Percentiles rank a stretch among this genome's conserved stretches.
Conservation (phyloP, 2,113 vertebrate genomes). For the Cololabis saira region DNA sequence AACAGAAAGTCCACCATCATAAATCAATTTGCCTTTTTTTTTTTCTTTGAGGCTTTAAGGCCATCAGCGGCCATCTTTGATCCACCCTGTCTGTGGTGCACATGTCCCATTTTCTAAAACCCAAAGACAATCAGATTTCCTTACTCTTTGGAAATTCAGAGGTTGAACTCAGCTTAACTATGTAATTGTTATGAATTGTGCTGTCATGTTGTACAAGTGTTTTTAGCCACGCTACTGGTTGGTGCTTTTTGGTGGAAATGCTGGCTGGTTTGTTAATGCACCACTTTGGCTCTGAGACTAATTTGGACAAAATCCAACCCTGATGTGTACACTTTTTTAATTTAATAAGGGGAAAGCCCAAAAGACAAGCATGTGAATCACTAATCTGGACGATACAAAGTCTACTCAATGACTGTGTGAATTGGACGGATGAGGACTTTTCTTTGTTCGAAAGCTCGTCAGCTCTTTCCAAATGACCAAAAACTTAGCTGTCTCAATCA, state of each 20-base stretch:
- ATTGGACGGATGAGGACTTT: not conserved
- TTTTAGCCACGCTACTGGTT: not conserved
- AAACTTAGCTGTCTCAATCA: not conserved
- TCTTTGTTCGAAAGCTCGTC: not conserved
- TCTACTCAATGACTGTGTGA: not conserved
- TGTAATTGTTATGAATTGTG: constrained; percentile 3
- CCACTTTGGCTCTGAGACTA: not conserved
- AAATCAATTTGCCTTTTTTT: constrained; percentile 40
- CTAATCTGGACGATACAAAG: not conserved
- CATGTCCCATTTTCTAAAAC: constrained; percentile 38
- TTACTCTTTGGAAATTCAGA: constrained; percentile 20
- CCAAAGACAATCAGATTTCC: constrained; percentile 16
- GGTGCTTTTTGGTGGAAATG: not conserved
- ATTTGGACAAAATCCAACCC: not conserved
- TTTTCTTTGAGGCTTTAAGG: constrained; percentile 30
- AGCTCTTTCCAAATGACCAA: not conserved
- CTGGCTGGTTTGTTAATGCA: not conserved
- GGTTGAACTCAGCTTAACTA: constrained; percentile 14
- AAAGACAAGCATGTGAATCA: not conserved
- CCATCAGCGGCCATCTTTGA: constrained; percentile 47
- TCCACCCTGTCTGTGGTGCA: constrained; percentile 53
- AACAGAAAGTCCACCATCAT: constrained; percentile 35
- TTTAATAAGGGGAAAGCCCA: not conserved
- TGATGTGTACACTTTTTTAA: not conserved
- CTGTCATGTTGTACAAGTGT: constrained; percentile 15